Evolutionary conservation across 2,113 vertebrate genomes (phyloP).

Genomic region (Tonatia bakeri): DNA sequence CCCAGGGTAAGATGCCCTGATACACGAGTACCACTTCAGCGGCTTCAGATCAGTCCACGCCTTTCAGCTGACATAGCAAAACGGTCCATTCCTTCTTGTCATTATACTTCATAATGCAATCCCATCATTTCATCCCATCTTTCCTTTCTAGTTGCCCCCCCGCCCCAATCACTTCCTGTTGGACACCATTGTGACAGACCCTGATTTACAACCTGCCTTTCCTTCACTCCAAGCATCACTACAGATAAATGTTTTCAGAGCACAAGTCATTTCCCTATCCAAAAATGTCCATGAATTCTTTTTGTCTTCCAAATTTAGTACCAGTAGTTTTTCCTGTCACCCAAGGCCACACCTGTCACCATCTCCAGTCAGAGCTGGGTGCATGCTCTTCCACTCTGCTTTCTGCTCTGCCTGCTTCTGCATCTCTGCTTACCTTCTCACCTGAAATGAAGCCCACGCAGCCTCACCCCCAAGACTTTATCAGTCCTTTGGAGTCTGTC

Average conservation of each 20-base stretch:
- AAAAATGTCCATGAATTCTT: not conserved
- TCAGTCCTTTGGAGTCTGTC: not conserved
- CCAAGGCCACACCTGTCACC: not conserved
- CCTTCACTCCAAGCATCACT: not conserved
- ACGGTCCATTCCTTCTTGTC: not conserved
- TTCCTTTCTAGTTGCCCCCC: not conserved
- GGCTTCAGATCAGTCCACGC: not conserved
- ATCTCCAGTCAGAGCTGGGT: not conserved
- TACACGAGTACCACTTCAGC: not conserved
- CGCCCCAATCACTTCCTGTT: not conserved
- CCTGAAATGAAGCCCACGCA: not conserved
- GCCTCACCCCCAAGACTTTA: not conserved
- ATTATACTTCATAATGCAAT: not conserved
- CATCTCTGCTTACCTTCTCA: not conserved
- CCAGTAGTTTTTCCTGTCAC: not conserved
- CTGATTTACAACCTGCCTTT: not conserved
- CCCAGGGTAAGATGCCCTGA: not conserved
- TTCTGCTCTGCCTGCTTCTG: not conserved
- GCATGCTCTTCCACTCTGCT: not conserved
- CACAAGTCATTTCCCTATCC: not conserved
- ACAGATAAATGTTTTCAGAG: not conserved
- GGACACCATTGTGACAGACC: not conserved
- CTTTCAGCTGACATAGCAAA: not conserved
- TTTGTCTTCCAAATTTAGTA: not conserved
- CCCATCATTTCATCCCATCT: not conserved